These are phyloP conservation scores for Himalopsyche tibetana DNA, from an alignment of 2,888 invertebrate genomes.

Conservation along the genomic window DNA sequence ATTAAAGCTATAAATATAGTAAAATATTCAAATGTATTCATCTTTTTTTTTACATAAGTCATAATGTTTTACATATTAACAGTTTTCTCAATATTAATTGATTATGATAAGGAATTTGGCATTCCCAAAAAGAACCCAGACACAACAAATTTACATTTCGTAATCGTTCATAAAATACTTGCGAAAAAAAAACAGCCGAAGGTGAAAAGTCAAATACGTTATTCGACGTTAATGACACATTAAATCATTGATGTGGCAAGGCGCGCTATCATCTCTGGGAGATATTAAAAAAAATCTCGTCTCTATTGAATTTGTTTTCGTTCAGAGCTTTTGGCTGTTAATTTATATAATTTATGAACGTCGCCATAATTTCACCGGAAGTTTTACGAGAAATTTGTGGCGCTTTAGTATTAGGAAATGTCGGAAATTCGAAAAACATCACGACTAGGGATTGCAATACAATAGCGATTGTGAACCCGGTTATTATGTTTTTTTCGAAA, in stretches of 20 bases:
- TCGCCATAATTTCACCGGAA: background rate
- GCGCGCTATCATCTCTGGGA: background rate
- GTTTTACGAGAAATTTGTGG: conserved; percentile 27
- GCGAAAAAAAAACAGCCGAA: background rate
- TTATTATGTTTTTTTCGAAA: too few relatives aligned
- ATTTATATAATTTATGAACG: background rate
- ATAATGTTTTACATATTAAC: too few relatives aligned
- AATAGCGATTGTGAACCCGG: too few relatives aligned
- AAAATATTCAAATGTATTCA: too few relatives aligned
- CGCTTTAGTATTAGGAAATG: background rate
- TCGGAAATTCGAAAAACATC: background rate
- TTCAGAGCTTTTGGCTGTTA: conserved; percentile 10
- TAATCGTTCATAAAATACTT: background rate
- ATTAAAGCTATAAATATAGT: too few relatives aligned
- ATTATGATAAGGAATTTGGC: too few relatives aligned
- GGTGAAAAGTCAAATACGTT: conserved; percentile 15
- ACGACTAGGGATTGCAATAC: too few relatives aligned
- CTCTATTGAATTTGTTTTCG: background rate
- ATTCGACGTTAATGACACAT: conserved; percentile 17
- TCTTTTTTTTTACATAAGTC: too few relatives aligned
- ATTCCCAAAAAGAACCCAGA: background rate
- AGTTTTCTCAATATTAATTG: too few relatives aligned
- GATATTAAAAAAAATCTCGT: background rate
- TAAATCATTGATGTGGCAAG: conserved; percentile 26
- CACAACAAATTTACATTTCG: background rate